A percentile compares a stretch with the other conserved stretches of the same genome.
These are phyloP conservation scores for Drosophila elegans DNA, from an alignment of 1,140 invertebrate species.

Conservation along the genomic window DNA sequence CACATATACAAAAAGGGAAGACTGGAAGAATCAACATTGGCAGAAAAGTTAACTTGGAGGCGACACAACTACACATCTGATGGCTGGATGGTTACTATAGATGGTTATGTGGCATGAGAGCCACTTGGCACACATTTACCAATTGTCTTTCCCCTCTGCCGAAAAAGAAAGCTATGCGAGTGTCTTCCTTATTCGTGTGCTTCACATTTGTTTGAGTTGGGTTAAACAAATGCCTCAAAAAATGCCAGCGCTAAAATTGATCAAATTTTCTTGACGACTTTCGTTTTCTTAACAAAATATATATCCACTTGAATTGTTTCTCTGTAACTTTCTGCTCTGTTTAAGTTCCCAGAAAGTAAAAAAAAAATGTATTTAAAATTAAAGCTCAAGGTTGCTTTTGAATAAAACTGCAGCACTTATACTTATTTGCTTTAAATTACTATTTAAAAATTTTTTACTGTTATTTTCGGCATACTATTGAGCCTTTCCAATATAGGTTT, in stretches of 20 bases:
- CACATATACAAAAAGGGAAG: constrained; percentile 22
- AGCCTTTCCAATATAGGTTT: not conserved
- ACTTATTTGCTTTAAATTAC: too few species aligned
- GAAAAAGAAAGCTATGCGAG: constrained; percentile 13
- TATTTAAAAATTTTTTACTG: too few species aligned
- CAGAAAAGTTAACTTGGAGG: constrained; percentile 17
- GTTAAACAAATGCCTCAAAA: constrained; percentile 48
- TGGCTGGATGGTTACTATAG: constrained; percentile 25
- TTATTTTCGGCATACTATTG: not conserved
- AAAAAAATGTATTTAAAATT: too few species aligned
- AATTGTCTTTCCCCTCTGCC: constrained; percentile 47
- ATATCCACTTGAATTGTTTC: not conserved
- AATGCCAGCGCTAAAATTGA: constrained; percentile 38
- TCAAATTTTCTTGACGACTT: constrained; percentile 26
- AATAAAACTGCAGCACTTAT: too few species aligned
- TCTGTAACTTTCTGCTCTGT: too few species aligned
- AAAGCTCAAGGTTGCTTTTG: too few species aligned
- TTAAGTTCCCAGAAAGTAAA: too few species aligned
- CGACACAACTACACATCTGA: constrained; percentile 26
- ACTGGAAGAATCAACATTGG: constrained; percentile 70
- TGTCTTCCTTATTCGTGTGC: constrained; percentile 3
- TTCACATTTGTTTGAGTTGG: constrained; percentile 31
- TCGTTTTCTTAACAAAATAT: constrained; percentile 5
- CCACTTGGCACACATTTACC: constrained; percentile 63
- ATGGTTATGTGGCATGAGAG: constrained; percentile 59